These are phyloP conservation scores for Nebria ingens DNA, from an alignment of 1,140 invertebrate species.

Conservation along the genomic window DNA sequence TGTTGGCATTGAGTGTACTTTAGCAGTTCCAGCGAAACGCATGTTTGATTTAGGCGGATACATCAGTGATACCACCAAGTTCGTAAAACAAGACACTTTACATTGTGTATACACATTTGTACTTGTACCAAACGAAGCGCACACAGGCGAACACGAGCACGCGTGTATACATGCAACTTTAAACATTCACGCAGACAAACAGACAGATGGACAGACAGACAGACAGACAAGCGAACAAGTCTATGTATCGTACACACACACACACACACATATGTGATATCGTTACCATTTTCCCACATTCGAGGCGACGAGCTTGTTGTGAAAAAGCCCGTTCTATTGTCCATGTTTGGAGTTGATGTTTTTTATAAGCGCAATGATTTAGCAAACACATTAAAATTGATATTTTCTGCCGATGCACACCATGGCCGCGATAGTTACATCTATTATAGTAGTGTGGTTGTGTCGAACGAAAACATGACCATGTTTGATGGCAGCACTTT, in stretches of 20 bases:
- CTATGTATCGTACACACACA: neutral
- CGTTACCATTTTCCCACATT: neutral
- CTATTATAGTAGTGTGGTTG: too few species aligned
- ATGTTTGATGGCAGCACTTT: conserved; percentile 1
- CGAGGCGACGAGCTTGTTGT: neutral
- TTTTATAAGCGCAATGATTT: conserved; percentile 3
- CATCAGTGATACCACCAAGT: neutral
- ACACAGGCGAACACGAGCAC: too few species aligned
- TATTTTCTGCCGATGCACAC: neutral
- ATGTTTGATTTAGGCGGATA: neutral
- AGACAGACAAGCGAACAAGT: neutral
- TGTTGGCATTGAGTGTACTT: too few species aligned
- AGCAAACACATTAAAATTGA: conserved; percentile 1
- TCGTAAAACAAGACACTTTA: neutral
- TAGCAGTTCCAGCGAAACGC: too few species aligned
- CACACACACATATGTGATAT: neutral
- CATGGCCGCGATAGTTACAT: too few species aligned
- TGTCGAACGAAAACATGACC: neutral
- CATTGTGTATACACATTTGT: neutral
- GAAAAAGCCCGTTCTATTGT: neutral
- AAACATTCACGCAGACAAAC: neutral
- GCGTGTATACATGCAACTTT: neutral
- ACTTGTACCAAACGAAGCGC: too few species aligned
- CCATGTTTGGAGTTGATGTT: neutral
- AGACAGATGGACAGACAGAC: neutral